These are phyloP conservation scores for Phasianus colchicus DNA, from an alignment of 2,113 vertebrate species.

Conservation along the genomic window DNA sequence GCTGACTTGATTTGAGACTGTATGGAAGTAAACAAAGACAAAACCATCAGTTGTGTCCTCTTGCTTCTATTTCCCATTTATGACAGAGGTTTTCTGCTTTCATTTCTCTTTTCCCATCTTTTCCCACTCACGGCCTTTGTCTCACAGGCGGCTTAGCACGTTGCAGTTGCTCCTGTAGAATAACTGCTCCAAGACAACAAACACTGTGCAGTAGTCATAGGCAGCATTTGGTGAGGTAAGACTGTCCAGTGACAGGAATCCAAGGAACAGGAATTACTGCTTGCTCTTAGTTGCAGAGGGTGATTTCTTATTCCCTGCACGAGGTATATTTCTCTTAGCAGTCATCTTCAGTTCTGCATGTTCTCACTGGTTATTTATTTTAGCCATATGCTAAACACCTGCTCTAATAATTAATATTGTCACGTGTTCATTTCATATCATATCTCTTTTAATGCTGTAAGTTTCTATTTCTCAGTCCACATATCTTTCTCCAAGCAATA, in stretches of 20 bases:
- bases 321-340: background rate
- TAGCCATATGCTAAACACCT: background rate
- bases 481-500: background rate
- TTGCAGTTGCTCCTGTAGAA: background rate
- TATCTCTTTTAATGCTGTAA: background rate
- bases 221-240: background rate
- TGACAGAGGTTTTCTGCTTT: background rate
- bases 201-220: rapidly evolving
- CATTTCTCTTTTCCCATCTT: background rate
- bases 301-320: background rate
- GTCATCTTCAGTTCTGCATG: background rate
- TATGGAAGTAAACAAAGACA: background rate
- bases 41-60: background rate
- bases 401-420: background rate
- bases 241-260: background rate
- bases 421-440: background rate
- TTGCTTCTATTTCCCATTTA: background rate
- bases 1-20: background rate
- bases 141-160: rapidly evolving
- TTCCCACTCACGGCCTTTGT: background rate
- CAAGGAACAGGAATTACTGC: background rate
- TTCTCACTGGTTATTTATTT: background rate
- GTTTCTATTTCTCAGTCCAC: background rate
- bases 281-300: background rate
- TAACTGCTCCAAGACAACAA: background rate